Evolutionary conservation across 1,140 invertebrate species (phyloP).

Genomic region (honey bee (Apis mellifera)): DNA sequence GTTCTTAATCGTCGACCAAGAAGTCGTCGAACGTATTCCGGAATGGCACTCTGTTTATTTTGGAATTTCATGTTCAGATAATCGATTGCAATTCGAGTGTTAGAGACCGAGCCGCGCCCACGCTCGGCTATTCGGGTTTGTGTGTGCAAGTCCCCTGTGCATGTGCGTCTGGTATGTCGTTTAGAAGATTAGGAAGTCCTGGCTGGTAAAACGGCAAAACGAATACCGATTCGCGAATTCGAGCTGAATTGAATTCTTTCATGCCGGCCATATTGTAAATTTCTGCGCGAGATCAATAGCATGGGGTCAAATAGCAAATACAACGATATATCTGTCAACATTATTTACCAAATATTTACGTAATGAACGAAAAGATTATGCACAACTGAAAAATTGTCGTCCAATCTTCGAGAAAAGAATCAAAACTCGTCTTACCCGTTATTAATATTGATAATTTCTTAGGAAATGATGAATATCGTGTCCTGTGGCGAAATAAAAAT

Average conservation of each 20-base stretch:
- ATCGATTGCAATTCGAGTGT: slow-evolving; percentile 48
- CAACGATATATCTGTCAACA: background rate
- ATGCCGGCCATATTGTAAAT: too few relatives aligned
- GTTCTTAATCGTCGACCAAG: background rate
- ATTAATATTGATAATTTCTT: too few relatives aligned
- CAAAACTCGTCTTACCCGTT: too few relatives aligned
- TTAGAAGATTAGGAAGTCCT: background rate
- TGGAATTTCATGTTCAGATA: slow-evolving; percentile 45
- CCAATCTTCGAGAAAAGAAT: too few relatives aligned
- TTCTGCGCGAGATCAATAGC: too few relatives aligned
- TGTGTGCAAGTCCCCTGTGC: background rate
- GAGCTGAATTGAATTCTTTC: slow-evolving; percentile 7
- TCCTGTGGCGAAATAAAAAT: too few relatives aligned
- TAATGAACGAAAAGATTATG: too few relatives aligned
- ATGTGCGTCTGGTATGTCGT: background rate
- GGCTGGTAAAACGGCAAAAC: background rate
- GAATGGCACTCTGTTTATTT: slow-evolving; percentile 38
- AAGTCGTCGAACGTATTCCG: slow-evolving; percentile 21
- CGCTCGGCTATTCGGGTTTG: slow-evolving; percentile 12
- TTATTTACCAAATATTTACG: too few relatives aligned
- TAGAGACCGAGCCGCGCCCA: background rate
- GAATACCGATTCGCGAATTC: background rate
- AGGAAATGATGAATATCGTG: too few relatives aligned
- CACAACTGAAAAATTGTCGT: too few relatives aligned
- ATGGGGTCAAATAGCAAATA: too few relatives aligned